phyloP scores from a whole-genome alignment of 2,113 vertebrate genomes.

The Lucifuga dentata region DNA sequence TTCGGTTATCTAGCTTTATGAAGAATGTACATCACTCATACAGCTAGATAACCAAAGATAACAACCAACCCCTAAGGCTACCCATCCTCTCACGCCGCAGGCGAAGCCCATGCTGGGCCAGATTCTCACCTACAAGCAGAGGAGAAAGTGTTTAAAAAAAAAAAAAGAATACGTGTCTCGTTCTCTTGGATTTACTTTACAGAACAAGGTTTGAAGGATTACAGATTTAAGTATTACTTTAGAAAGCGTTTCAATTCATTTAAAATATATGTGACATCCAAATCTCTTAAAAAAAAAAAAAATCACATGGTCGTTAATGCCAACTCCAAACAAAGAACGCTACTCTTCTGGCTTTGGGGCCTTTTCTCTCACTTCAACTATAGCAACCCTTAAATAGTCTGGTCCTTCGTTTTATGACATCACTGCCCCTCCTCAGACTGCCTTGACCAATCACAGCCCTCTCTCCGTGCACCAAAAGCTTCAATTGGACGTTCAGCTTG shows the following conservation, averaged over 20 bases:
- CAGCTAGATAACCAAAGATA: slow-evolving; percentile 99
- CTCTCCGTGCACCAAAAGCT: slow-evolving; percentile 31
- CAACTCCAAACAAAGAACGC: slow-evolving; percentile 19
- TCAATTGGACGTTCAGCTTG: slow-evolving; percentile 51
- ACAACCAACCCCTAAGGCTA: slow-evolving; percentile 93
- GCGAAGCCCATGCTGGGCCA: slow-evolving; percentile 41
- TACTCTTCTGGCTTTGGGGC: slow-evolving; percentile 14
- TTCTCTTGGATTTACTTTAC: not conserved
- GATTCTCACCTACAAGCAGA: slow-evolving; percentile 71
- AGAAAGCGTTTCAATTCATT: not conserved
- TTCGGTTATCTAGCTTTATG: slow-evolving; percentile 93
- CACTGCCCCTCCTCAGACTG: slow-evolving; percentile 42
- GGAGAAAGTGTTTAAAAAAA: slow-evolving; percentile 44
- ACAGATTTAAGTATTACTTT: slow-evolving; percentile 5
- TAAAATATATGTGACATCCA: not conserved
- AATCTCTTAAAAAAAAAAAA: not conserved
- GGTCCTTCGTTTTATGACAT: slow-evolving; percentile 54
- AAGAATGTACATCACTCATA: slow-evolving; percentile 94
- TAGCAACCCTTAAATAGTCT: slow-evolving; percentile 47
- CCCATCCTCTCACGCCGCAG: slow-evolving; percentile 74
- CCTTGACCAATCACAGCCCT: slow-evolving; percentile 53
- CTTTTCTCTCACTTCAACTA: slow-evolving; percentile 23
- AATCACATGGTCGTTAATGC: not conserved
- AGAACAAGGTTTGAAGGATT: not conserved
- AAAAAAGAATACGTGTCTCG: not conserved